Conservation (phyloP, 2,888 invertebrate species). For the Antitype chi region DNA sequence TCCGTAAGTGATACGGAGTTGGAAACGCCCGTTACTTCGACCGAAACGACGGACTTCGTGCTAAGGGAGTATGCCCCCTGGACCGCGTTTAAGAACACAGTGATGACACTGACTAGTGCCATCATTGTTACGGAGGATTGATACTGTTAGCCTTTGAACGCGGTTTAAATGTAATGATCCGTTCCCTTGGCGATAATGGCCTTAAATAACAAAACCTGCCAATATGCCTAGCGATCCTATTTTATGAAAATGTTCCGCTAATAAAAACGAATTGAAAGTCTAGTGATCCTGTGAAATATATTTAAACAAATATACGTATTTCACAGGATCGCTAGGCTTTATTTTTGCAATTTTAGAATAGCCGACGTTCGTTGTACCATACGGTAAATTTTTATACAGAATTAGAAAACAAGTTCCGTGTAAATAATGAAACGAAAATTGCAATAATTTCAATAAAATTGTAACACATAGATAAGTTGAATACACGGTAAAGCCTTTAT, state of each 20-base stretch:
- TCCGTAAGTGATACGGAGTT: too few relatives aligned
- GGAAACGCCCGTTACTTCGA: too few relatives aligned
- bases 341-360: not conserved
- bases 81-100: too few relatives aligned
- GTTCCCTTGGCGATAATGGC: too few relatives aligned
- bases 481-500: slow-evolving; percentile 63
- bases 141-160: too few relatives aligned
- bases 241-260: not conserved
- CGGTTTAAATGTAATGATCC: too few relatives aligned
- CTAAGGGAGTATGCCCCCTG: too few relatives aligned
- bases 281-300: not conserved
- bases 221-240: not conserved
- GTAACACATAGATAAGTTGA: slow-evolving; percentile 65
- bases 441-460: slow-evolving; percentile 63
- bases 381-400: slow-evolving; percentile 27
- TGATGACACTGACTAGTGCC: too few relatives aligned
- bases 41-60: too few relatives aligned
- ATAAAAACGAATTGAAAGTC: not conserved
- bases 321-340: not conserved
- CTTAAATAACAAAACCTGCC: slow-evolving; percentile 3
- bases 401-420: slow-evolving; percentile 51
- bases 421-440: slow-evolving; percentile 56
- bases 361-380: slow-evolving; percentile 50
- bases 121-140: too few relatives aligned
- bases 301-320: not conserved